Percentiles rank a stretch among this genome's conserved stretches.
phyloP scores from a whole-genome alignment of 2,888 invertebrate species.

The Choristoneura rosaceana region DNA sequence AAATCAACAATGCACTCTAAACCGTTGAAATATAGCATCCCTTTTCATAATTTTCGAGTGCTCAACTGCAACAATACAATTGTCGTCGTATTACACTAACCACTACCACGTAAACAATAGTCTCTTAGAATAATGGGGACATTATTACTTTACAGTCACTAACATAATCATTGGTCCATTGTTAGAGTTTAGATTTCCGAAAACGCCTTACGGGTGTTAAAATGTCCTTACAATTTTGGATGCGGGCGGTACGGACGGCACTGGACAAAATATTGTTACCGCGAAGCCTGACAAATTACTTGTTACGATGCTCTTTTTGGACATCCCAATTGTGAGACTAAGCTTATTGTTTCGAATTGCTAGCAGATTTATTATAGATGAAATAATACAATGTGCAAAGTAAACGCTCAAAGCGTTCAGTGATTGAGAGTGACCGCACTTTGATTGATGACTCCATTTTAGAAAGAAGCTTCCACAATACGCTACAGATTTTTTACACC shows the following conservation, averaged over 20 bases:
- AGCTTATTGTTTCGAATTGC: conserved; percentile 23
- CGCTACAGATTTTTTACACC: conserved; percentile 8
- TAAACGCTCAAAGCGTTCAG: conserved; percentile 23
- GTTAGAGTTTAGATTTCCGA: conserved; percentile 68
- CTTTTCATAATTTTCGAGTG: conserved; percentile 20
- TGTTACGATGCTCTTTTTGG: conserved; percentile 55
- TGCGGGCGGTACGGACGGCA: conserved; percentile 63
- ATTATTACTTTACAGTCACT: conserved; percentile 75
- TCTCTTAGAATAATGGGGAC: conserved; percentile 70
- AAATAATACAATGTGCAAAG: conserved; percentile 15
- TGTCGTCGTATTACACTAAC: conserved; percentile 60
- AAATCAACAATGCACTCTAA: conserved; percentile 47
- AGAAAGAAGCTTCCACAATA: conserved; percentile 33
- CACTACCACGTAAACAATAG: conserved; percentile 81
- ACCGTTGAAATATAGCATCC: conserved; percentile 47
- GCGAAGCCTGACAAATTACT: conserved; percentile 73
- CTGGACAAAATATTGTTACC: conserved; percentile 81
- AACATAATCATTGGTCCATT: conserved; percentile 78
- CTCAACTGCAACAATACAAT: conserved; percentile 47
- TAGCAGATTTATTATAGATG: conserved; percentile 29
- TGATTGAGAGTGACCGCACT: conserved; percentile 28
- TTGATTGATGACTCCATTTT: conserved; percentile 38
- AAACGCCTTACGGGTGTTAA: conserved; percentile 73
- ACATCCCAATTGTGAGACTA: conserved; percentile 9
- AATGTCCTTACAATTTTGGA: conserved; percentile 58